Conservation (phyloP, 1,140 invertebrate species). For the Zaprionus camerounensis region DNA sequence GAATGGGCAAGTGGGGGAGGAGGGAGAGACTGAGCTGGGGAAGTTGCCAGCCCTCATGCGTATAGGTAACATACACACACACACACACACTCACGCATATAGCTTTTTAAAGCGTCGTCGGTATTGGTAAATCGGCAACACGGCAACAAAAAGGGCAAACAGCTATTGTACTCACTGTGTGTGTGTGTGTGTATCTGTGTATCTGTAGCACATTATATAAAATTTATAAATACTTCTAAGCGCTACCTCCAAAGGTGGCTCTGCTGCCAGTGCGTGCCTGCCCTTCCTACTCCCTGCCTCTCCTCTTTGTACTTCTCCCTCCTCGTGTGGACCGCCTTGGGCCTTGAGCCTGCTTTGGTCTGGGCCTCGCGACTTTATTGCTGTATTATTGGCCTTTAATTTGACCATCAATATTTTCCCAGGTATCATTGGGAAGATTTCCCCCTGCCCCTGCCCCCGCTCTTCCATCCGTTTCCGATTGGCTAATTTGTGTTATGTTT, state of each 20-base stretch:
- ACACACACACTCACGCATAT: constrained; percentile 20
- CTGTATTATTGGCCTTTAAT: constrained; percentile 81
- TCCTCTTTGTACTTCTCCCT: background rate
- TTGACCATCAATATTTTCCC: constrained; percentile 68
- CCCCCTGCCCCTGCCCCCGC: background rate
- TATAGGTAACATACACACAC: constrained; percentile 47
- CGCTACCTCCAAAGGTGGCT: constrained; percentile 65
- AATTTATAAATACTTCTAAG: constrained; percentile 80
- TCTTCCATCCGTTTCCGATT: constrained; percentile 27
- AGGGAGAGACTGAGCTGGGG: background rate
- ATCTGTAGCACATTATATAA: constrained; percentile 71
- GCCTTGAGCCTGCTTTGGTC: constrained; percentile 20
- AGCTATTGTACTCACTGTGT: constrained; percentile 71
- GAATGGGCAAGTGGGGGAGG: background rate
- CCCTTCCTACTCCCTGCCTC: background rate
- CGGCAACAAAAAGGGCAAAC: constrained; percentile 67
- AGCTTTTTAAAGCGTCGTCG: constrained; percentile 70
- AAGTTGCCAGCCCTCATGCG: constrained; percentile 4
- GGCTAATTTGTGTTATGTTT: constrained; percentile 76
- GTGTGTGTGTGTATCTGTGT: constrained; percentile 24
- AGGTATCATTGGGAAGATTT: constrained; percentile 44
- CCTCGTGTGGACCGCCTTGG: background rate
- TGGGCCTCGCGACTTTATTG: constrained; percentile 66
- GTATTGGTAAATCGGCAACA: constrained; percentile 70
- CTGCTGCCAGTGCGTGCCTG: constrained; percentile 16